Base-by-base conservation (phyloP, 2,113 vertebrate genomes). In the Eonycteris spelaea region DNA sequence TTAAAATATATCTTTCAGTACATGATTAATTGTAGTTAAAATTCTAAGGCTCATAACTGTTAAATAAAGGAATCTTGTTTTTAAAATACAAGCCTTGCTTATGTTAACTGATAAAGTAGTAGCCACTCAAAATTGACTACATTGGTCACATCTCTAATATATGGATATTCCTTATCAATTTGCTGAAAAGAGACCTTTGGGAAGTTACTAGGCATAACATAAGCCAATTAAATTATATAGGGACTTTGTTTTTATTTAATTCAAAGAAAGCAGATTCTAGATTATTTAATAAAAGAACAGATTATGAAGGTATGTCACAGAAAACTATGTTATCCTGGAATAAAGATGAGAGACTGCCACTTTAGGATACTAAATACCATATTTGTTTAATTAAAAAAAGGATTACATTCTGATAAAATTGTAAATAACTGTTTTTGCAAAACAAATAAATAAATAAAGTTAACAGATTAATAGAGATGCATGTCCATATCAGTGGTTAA, bases 321-420 rank as follows among this genome's bases (percentile, higher is more conserved):
- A 80, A 89, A 70, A 80, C 0, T 28, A 73, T 77, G 40, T 91
- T 57, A 57, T 45, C 24, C 9, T 89, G 4, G 16, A 85, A 45
- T 82, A 75, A 93, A 94, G 43, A 83, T 53, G n/a, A 91, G 48
- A 96, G 4, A 70, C 19, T 61, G 6, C 1, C 24, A 86, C 9
- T 53, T 93, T 77, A 90, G 18, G 28, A 79, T 40, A 4, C n/a
- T 14, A 90, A 80, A 85, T 11, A 67, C 6, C 4, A 84, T 24
- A 92, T 53, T 75, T 95, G 28, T 86, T 96, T 87, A 94, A 90
- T 79, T 95, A 24, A 93, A 84, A 28, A 53, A 83, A 93, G 6
- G 30, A 51, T 6, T 90, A n/a, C 45, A 65, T 35, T 65, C 40
- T 35, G 10, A 51, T 30, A 74, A 6, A 93, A 90, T 90, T 89